Percentiles rank a stretch among this genome's conserved stretches.
Evolutionary conservation across 2,113 vertebrate species (phyloP).

Genomic region (Prochilodus magdalenae): DNA sequence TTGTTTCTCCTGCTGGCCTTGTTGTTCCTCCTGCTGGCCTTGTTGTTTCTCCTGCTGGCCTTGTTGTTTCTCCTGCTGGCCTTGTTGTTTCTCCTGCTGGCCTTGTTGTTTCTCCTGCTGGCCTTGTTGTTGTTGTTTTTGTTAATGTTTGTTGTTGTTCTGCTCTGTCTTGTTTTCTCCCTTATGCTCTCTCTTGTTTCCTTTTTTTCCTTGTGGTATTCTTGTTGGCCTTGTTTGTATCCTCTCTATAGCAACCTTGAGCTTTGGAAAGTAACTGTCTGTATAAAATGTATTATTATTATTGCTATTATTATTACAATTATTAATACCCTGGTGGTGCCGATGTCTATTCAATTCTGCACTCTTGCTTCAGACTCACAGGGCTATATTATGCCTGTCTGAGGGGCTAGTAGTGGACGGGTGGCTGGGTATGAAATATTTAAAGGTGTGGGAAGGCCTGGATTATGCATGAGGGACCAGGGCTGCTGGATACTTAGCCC

Average conservation of each 20-base stretch:
- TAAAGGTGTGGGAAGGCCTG: constrained; percentile 35
- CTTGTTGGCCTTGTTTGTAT: too few species aligned
- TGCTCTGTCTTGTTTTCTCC: too few species aligned
- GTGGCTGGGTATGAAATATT: constrained; percentile 43
- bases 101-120: too few species aligned
- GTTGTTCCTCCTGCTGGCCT: too few species aligned
- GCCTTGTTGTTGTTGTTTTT: too few species aligned
- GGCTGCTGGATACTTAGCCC: constrained; percentile 39
- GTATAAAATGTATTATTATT: background rate
- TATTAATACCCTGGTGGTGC: background rate
- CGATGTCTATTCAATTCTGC: background rate
- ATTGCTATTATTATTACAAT: background rate
- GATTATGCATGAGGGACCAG: constrained; percentile 53
- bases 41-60: too few species aligned
- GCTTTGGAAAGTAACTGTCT: background rate
- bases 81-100: too few species aligned
- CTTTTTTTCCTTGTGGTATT: too few species aligned
- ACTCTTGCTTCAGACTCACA: background rate
- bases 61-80: too few species aligned
- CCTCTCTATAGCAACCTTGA: background rate
- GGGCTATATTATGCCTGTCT: background rate
- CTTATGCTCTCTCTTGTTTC: too few species aligned
- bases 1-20: too few species aligned
- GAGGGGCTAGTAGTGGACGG: constrained; percentile 28
- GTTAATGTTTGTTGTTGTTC: too few species aligned